Percentiles rank a stretch among this genome's conserved stretches.
phyloP scores from a whole-genome alignment of 2,113 vertebrate genomes.

The Brachyistius frenatus region DNA sequence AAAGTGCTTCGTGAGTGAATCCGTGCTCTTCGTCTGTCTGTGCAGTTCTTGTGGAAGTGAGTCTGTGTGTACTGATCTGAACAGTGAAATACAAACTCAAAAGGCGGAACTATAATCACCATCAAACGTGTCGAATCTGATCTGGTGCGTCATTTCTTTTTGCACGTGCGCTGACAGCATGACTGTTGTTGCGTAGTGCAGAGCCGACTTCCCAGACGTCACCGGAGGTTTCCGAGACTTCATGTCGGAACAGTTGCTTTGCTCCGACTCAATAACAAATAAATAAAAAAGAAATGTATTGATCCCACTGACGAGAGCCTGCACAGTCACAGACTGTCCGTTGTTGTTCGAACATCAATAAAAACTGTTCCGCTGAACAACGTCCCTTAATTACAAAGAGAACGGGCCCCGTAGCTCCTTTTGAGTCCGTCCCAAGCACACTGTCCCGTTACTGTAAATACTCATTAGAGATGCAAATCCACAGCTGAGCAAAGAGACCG shows the following conservation, averaged over 20 bases:
- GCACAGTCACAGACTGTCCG: background rate
- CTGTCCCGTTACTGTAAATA: too few relatives aligned
- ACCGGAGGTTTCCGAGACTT: slow-evolving; percentile 1
- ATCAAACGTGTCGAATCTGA: slow-evolving; percentile 6
- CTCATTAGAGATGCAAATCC: too few relatives aligned
- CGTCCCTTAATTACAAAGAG: too few relatives aligned
- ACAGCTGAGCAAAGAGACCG: too few relatives aligned
- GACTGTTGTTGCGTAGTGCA: slow-evolving; percentile 1
- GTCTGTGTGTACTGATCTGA: slow-evolving; percentile 47
- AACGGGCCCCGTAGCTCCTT: too few relatives aligned
- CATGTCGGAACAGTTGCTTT: slow-evolving; percentile 2
- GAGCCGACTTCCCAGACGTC: background rate
- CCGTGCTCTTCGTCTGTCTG: slow-evolving; percentile 44
- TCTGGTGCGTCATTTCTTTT: background rate
- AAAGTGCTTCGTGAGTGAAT: slow-evolving; percentile 45
- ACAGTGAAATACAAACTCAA: slow-evolving; percentile 56
- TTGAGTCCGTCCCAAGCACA: too few relatives aligned
- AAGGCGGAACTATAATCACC: slow-evolving; percentile 8
- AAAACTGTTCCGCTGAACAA: too few relatives aligned
- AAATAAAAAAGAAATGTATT: slow-evolving; percentile 2
- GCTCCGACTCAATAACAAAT: background rate
- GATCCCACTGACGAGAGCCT: background rate
- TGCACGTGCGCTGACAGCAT: background rate
- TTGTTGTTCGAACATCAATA: too few relatives aligned
- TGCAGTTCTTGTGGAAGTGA: slow-evolving; percentile 53